These are phyloP conservation scores for Anoplopoma fimbria DNA, from an alignment of 2,113 vertebrate genomes.

Conservation along the genomic window DNA sequence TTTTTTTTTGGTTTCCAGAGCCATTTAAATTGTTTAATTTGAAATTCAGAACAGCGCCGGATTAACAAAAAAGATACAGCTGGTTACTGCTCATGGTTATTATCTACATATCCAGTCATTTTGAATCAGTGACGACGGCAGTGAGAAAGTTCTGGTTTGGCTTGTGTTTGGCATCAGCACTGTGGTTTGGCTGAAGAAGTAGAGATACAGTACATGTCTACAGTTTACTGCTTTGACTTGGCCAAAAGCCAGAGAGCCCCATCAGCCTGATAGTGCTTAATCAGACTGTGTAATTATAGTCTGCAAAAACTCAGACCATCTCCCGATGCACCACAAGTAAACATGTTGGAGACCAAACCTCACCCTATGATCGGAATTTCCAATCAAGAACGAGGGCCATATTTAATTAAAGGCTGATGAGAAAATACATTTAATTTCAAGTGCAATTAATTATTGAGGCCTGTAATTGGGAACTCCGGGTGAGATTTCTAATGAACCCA, in stretches of 20 bases:
- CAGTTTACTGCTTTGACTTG: constrained; percentile 57
- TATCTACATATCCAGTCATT: not conserved
- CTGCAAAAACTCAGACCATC: constrained; percentile 84
- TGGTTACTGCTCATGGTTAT: constrained; percentile 24
- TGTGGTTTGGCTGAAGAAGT: constrained; percentile 36
- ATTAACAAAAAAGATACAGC: constrained; percentile 19
- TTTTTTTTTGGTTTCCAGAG: constrained; percentile 39
- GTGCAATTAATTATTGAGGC: constrained; percentile 99
- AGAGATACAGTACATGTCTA: constrained; percentile 44
- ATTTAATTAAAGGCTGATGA: constrained; percentile 99
- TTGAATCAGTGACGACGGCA: not conserved
- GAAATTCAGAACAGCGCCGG: constrained; percentile 18
- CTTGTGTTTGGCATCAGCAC: constrained; percentile 9
- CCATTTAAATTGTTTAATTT: constrained; percentile 57
- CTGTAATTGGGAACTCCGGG: constrained; percentile 92
- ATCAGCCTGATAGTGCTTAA: constrained; percentile 83
- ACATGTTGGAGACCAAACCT: constrained; percentile 89
- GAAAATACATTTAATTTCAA: constrained; percentile 99
- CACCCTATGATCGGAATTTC: constrained; percentile 85
- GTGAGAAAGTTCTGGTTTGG: constrained; percentile 22
- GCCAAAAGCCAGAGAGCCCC: constrained; percentile 70
- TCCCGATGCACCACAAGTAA: constrained; percentile 85
- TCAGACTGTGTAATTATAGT: constrained; percentile 88
- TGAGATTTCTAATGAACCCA: constrained; percentile 98
- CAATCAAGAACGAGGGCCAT: constrained; percentile 91